Conservation (phyloP, 2,797 vertebrate genomes). For the Pteropus rufus region DNA sequence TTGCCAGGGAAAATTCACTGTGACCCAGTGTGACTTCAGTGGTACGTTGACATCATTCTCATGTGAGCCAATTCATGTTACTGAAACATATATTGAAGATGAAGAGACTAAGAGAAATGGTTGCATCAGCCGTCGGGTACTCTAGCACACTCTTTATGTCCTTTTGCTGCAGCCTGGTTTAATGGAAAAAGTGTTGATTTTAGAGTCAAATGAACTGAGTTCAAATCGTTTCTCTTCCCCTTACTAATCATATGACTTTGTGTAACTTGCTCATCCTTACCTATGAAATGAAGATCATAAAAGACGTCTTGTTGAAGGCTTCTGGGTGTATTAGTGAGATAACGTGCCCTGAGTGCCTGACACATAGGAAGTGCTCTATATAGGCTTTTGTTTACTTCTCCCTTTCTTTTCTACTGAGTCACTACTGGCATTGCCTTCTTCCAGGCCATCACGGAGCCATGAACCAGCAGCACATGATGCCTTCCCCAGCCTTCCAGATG, state of each 20-base stretch:
- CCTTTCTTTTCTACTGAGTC: not conserved
- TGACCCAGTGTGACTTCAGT: not conserved
- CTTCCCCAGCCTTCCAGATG: conserved; percentile 92
- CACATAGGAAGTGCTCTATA: not conserved
- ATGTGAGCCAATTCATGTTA: not conserved
- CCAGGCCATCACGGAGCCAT: conserved; percentile 92
- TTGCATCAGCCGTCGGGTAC: not conserved
- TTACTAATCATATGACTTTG: not conserved
- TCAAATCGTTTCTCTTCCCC: not conserved
- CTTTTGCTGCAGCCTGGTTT: not conserved
- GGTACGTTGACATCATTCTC: not conserved
- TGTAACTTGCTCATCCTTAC: not conserved
- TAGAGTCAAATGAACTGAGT: not conserved
- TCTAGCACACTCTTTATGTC: not conserved
- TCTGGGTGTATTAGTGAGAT: not conserved
- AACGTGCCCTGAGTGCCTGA: not conserved
- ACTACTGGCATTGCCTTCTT: not conserved
- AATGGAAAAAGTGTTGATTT: not conserved
- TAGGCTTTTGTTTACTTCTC: not conserved
- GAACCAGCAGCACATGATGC: conserved; percentile 95
- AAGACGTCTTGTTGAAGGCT: not conserved
- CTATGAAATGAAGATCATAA: not conserved
- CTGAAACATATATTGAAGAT: not conserved
- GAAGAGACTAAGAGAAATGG: not conserved
- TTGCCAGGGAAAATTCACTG: not conserved